Evolutionary conservation across 2,888 invertebrate genomes (phyloP), one percentile per base, ranked within the genome.

Genomic region (Artemia sp.): DNA sequence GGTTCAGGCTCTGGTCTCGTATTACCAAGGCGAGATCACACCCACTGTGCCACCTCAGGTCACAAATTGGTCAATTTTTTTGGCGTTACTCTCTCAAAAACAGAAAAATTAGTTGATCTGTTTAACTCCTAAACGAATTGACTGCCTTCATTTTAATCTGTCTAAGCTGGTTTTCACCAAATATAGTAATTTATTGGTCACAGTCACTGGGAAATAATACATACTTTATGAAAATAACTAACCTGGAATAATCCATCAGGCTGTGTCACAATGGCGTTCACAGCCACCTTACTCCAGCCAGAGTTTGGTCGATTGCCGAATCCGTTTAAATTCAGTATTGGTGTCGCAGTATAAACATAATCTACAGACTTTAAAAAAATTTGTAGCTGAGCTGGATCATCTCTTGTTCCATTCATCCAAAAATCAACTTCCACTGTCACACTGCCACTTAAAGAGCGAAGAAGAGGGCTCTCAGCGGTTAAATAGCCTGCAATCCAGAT

Each of bases 221-320:
- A 38, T 5, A 5, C 6, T 38, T 38, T 38, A 38, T 38, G 38
- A 38, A 38, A 38, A 38, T 6, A 38, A 38, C 38, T 38, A 38
- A 38, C 64, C 64, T 58, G 64, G 64, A 58, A 58, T 24, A 58
- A 58, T 58, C 64, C 64, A 24, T 58, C 11, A 19, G 64, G n/a
- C 24, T 58, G 64, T n/a, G 64, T 58, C 14, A 58, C 64, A 24
- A 10, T 8, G 14, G 64, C 24, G n/a, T 58, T 58, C 9, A 58
- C 14, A 24, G 14, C 24, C 14, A 58, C n/a, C 9, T 58, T 58
- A 19, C 14, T 9, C 64, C 64, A 58, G 64, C 24, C 24, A 9
- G 64, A 24, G 64, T 58, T 58, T 58, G 64, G 64, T 8, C 64
- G 11, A 24, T 58, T 58, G n/a, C 64, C 64, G 9, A 58, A 58